A percentile compares a stretch with the other conserved stretches of the same genome.
phyloP scores from a whole-genome alignment of 2,888 invertebrate species.

The Anticlea derivata region DNA sequence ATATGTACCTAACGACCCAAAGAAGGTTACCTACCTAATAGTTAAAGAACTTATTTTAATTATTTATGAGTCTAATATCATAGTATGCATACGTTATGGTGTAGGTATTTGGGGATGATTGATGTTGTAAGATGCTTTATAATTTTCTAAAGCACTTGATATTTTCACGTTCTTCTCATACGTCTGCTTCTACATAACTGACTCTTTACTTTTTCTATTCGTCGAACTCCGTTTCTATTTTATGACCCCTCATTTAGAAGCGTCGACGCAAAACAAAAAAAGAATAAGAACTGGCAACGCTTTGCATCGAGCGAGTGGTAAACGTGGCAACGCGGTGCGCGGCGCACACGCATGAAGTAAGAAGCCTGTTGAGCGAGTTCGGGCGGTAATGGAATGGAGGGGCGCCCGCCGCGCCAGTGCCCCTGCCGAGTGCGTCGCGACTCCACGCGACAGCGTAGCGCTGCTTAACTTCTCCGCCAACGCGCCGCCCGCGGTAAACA shows the following conservation, averaged over 20 bases:
- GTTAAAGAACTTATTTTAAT: no score
- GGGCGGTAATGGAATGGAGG: constrained; percentile 53
- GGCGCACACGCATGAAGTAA: constrained; percentile 74
- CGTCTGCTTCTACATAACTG: constrained; percentile 8
- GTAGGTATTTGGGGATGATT: no score
- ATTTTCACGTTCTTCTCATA: not conserved
- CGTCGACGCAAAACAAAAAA: constrained; percentile 78
- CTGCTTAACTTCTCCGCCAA: constrained; percentile 40
- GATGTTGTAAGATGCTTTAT: no score
- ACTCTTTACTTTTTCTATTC: constrained; percentile 50
- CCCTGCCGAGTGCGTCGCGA: constrained; percentile 63
- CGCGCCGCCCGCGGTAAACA: constrained; percentile 48
- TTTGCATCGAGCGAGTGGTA: constrained; percentile 49
- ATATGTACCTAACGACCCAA: not conserved
- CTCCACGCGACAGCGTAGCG: constrained; percentile 54
- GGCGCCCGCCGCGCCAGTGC: constrained; percentile 69
- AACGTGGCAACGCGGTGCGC: constrained; percentile 64
- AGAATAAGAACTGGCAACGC: constrained; percentile 69
- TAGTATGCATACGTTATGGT: no score
- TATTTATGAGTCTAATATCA: no score
- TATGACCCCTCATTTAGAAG: constrained; percentile 75
- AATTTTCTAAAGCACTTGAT: not conserved
- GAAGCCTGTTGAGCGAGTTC: constrained; percentile 72
- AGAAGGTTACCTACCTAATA: no score
- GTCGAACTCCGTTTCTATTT: constrained; percentile 67